Base-by-base conservation (phyloP, 2,888 invertebrate genomes). In the Nephrocerus scutellatus region DNA sequence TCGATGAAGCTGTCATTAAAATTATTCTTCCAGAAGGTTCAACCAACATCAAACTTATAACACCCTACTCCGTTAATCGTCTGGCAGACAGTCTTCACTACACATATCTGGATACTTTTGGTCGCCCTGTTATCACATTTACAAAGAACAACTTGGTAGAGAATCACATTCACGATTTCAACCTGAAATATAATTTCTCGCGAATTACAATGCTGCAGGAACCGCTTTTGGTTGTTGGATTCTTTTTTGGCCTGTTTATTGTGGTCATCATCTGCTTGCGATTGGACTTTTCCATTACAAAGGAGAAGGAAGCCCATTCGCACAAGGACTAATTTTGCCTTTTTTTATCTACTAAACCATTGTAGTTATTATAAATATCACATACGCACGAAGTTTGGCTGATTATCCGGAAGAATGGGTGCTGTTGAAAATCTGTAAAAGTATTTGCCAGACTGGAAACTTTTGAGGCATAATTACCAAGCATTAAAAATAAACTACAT, bases 21-120 rank as follows among this genome's bases (percentile, higher is more conserved):
- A 79, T 99, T 35, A 88, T 97, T 55, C 72, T 99, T 43, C 98
- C 98, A 0, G 97, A 98, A 66, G 91, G 95, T 24, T 77, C 86
- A 9, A 75, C 80, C n/a, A 80, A 85, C 57, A 78, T 92, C 35
- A 80, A 87, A 56, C 60, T 95, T 1, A 77, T 76, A 37, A 74
- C 88, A 3, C 96, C 96, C 0, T 98, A 85, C 66, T 63, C 77
- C 7, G 84, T 91, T 1, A 75, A 79, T 14, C 75, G 88, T 31
- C 70, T 80, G 18, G 72, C 83, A 0, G 85, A 92, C 61, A 76
- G 76, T 30, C 66, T 88, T 2, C 86, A 91, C 53, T 88, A 79
- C 63, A 97, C 98, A 4, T 99, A 97, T 64, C 74, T 99, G 57
- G 98, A 99, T 64, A 89, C 89, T 1, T 80, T 82, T 51, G 98